A percentile compares a stretch with the other conserved stretches of the same genome.
These are phyloP conservation scores for Nymphicus hollandicus DNA, from an alignment of 2,113 vertebrate species.

Conservation along the genomic window DNA sequence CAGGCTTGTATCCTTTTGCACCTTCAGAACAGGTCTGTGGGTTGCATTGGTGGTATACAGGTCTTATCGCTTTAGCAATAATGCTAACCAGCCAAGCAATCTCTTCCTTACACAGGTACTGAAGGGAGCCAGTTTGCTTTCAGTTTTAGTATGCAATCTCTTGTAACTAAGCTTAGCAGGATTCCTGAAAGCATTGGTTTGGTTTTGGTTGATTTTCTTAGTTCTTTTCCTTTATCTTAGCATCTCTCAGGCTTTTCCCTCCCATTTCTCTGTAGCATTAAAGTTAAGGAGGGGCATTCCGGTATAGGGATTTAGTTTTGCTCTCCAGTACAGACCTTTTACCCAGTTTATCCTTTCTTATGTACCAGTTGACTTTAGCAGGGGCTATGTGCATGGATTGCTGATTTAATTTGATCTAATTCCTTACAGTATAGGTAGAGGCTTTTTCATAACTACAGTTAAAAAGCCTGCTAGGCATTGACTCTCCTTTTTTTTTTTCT, in stretches of 20 bases:
- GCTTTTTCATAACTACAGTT: constrained; percentile 9
- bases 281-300: background rate
- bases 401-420: constrained; percentile 27
- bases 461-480: background rate
- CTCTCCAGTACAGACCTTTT: background rate
- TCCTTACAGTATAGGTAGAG: background rate
- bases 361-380: background rate
- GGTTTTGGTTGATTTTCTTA: background rate
- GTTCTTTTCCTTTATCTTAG: background rate
- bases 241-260: background rate
- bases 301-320: background rate
- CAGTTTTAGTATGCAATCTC: background rate
- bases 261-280: background rate
- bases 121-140: background rate
- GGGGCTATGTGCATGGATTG: background rate
- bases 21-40: background rate
- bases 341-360: background rate
- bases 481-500: background rate
- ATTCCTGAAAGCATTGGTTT: background rate
- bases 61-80: background rate
- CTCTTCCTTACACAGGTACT: background rate
- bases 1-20: background rate
- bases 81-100: background rate
- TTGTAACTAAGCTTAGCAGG: background rate
- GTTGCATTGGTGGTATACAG: background rate